A percentile compares a stretch with the other conserved stretches of the same genome.
Evolutionary conservation across 2,888 invertebrate genomes (phyloP).

Genomic region (Lottia gigantea): DNA sequence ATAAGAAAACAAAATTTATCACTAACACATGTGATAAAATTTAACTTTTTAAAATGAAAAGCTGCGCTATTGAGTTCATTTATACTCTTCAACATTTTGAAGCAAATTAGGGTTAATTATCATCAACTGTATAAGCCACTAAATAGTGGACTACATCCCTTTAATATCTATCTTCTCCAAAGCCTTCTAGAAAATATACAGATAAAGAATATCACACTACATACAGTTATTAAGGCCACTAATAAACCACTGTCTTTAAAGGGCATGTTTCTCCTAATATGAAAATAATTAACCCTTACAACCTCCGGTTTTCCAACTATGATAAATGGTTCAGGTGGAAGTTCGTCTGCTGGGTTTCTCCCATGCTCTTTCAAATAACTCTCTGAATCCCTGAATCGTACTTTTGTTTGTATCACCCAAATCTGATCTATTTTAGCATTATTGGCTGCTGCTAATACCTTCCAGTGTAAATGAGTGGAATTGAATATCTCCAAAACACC

Average conservation of each 20-base stretch:
- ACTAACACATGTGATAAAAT: too few relatives aligned
- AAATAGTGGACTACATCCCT: too few relatives aligned
- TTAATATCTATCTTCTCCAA: neutral
- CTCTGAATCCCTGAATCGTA: constrained; percentile 43
- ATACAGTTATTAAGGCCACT: neutral
- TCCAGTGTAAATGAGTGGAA: constrained; percentile 52
- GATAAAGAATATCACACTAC: neutral
- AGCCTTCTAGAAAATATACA: neutral
- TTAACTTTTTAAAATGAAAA: too few relatives aligned
- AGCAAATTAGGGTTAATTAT: too few relatives aligned
- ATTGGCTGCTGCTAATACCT: constrained; percentile 44
- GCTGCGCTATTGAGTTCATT: too few relatives aligned
- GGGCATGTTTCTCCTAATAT: neutral
- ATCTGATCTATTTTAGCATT: constrained; percentile 49
- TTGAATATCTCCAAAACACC: constrained; percentile 47
- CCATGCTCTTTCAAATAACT: neutral
- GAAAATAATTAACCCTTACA: neutral
- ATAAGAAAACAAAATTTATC: too few relatives aligned
- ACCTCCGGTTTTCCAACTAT: neutral
- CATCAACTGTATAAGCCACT: too few relatives aligned
- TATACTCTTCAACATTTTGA: too few relatives aligned
- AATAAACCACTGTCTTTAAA: neutral
- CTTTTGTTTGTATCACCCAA: constrained; percentile 48
- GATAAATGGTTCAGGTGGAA: neutral
- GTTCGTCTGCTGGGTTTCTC: neutral